Evolutionary conservation across 1,140 invertebrate species (phyloP).

Genomic region (Bombus balteatus): DNA sequence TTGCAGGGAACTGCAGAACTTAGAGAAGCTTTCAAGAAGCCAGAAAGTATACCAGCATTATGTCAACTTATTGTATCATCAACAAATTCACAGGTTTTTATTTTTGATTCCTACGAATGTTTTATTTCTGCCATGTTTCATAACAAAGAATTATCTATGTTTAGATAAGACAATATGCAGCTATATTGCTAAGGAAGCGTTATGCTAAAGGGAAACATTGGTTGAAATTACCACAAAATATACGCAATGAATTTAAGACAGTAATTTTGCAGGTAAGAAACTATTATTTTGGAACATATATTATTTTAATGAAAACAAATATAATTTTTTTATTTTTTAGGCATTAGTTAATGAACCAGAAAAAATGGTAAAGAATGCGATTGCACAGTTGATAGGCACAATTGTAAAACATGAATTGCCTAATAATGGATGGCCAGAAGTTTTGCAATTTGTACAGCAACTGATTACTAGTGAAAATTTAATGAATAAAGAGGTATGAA

Average conservation of each 20-base stretch:
- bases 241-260: slow-evolving; percentile 72
- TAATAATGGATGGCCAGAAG: slow-evolving; percentile 86
- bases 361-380: slow-evolving; percentile 85
- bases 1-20: slow-evolving; percentile 86
- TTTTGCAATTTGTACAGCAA: slow-evolving; percentile 87
- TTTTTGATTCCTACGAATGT: slow-evolving; percentile 4
- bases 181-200: slow-evolving; percentile 85
- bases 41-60: slow-evolving; percentile 84
- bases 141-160: slow-evolving; percentile 21
- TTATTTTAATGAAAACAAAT: background rate
- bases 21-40: slow-evolving; percentile 85
- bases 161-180: slow-evolving; percentile 88
- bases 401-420: slow-evolving; percentile 89
- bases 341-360: slow-evolving; percentile 85
- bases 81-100: slow-evolving; percentile 83
- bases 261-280: slow-evolving; percentile 72
- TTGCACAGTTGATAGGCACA: slow-evolving; percentile 87
- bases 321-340: slow-evolving; percentile 77
- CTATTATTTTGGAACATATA: slow-evolving; percentile 20
- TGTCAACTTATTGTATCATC: slow-evolving; percentile 84
- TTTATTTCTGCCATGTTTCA: background rate
- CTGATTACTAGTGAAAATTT: slow-evolving; percentile 83
- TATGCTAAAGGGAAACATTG: slow-evolving; percentile 85
- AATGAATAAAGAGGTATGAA: slow-evolving; percentile 84
- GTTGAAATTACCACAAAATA: slow-evolving; percentile 83